Base-by-base conservation (phyloP, 2,888 invertebrate species). In the Leptinotarsa juncta region DNA sequence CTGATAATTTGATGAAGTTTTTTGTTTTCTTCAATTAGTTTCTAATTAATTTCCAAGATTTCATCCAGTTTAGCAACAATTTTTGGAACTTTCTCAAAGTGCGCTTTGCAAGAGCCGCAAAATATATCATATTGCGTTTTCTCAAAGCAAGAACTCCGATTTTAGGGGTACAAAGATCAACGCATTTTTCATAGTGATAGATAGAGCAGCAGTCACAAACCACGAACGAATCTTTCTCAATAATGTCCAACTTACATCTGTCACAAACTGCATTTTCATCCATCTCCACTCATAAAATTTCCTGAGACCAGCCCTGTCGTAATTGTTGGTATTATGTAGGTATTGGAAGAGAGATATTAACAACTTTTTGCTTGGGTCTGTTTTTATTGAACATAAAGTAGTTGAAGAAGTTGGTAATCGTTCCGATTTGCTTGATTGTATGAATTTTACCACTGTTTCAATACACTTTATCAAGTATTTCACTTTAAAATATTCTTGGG, bases 111-210 rank as follows among this genome's bases (percentile, higher is more conserved):
- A 65, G 65, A 42, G 42, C 16, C n/a, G 65, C 65, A 65, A 26
- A 65, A 65, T 65, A 42, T 65, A 65, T 65, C 65, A 65, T 65
- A 65, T 65, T 65, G 65, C 65, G 42, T 65, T 20, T 65, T 65
- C 65, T 65, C 65, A 65, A 65, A 65, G 65, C 42, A 65, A 65
- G 32, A 32, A 65, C 12, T 42, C 26, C 16, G 7, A 65, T 26
- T 65, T 65, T 1, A 65, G 23, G 14, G 65, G 65, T 65, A 65
- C 16, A 65, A 26, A 10, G 42, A 26, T 65, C 65, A 65, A 65
- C 42, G 26, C 42, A 65, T 65, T 16, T 65, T 65, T 26, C 65
- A 65, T 65, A 42, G 42, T 14, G 4, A 14, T 50, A 14, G 32
- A 65, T 65, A 65, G 32, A 65, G 65, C 42, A 65, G 42, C 65